phyloP scores from a whole-genome alignment of 2,113 vertebrate species.

The Hippopotamus amphibius region DNA sequence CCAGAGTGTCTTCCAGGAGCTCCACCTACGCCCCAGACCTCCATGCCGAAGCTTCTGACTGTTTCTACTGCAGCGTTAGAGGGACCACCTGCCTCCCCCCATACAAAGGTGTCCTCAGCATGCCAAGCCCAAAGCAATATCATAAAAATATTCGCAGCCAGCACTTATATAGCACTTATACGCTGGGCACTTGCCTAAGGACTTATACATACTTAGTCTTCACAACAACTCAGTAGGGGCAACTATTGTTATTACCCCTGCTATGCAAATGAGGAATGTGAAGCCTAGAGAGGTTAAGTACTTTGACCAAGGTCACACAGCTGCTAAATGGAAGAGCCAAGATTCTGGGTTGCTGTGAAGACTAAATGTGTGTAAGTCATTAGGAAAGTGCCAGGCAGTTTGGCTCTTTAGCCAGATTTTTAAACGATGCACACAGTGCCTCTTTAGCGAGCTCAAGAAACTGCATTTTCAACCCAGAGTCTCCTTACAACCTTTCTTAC shows the following conservation, averaged over 20 bases:
- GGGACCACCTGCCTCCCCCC: accelerated
- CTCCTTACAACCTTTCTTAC: neutral
- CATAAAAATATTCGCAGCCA: neutral
- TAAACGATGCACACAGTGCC: neutral
- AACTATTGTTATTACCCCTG: neutral
- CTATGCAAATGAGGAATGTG: neutral
- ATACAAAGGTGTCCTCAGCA: neutral
- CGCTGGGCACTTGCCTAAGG: neutral
- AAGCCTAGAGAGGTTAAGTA: neutral
- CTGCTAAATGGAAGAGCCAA: neutral
- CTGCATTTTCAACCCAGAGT: neutral
- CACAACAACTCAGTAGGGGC: neutral
- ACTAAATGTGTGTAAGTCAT: neutral
- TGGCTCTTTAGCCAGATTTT: neutral
- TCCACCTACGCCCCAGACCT: neutral
- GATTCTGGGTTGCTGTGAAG: neutral
- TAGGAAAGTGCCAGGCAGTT: neutral
- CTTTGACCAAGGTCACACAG: neutral
- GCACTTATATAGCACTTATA: neutral
- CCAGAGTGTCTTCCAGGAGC: neutral
- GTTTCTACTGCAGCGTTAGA: neutral
- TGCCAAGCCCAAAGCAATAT: neutral
- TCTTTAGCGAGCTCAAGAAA: neutral
- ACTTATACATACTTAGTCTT: neutral
- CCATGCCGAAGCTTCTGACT: neutral